Evolutionary conservation across 2,888 invertebrate species (phyloP).

Genomic region (Heliconius aoede): DNA sequence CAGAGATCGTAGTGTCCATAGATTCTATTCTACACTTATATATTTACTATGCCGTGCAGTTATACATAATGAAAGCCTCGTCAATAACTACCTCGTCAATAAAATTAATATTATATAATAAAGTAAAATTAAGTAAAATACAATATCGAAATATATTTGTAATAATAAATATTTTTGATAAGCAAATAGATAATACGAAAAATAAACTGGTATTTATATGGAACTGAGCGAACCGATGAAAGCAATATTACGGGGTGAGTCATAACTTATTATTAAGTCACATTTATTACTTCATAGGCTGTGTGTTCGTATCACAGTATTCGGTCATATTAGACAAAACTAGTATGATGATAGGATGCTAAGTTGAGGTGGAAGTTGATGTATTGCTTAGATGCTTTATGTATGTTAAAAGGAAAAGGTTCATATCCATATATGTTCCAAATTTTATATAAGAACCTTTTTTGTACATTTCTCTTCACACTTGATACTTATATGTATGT

Average conservation of each 20-base stretch:
- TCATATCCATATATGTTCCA: too few species aligned
- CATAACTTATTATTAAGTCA: conserved; percentile 38
- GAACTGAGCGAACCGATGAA: conserved; percentile 25
- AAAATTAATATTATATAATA: too few species aligned
- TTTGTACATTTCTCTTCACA: too few species aligned
- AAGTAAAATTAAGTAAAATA: neutral
- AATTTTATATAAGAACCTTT: too few species aligned
- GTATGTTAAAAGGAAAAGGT: neutral
- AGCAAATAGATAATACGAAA: conserved; percentile 10
- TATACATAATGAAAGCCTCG: too few species aligned
- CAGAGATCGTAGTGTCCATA: too few species aligned
- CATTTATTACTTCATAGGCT: conserved; percentile 13
- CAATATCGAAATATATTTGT: neutral
- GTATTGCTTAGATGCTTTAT: too few species aligned
- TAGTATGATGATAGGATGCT: conserved; percentile 2
- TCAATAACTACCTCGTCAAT: too few species aligned
- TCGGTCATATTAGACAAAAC: conserved; percentile 13
- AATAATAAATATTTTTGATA: conserved; percentile 2
- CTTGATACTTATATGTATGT: too few species aligned
- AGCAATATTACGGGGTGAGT: conserved; percentile 35
- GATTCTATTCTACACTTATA: too few species aligned
- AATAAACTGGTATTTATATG: conserved; percentile 20
- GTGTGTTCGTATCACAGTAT: conserved; percentile 16
- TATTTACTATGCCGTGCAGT: too few species aligned
- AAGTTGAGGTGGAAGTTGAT: neutral